Percentiles rank a stretch among this genome's conserved stretches.
phyloP scores from a whole-genome alignment of 2,888 invertebrate genomes.

The Darwinula stevensoni region DNA sequence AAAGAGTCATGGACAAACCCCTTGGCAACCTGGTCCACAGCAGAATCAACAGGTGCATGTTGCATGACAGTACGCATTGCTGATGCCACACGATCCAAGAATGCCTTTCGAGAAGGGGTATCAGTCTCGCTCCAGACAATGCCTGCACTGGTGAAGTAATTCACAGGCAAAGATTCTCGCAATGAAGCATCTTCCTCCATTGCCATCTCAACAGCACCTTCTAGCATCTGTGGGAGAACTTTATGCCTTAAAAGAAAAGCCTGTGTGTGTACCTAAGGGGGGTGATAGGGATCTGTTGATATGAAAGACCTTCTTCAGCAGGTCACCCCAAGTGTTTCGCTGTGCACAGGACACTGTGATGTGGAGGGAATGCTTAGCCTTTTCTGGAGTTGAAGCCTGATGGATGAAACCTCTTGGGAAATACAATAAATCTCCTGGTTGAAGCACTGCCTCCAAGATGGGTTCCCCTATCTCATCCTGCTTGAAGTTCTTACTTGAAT shows the following conservation, averaged over 20 bases:
- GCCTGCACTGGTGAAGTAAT: conserved; percentile 45
- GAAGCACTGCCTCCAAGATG: conserved; percentile 40
- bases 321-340: conserved; percentile 61
- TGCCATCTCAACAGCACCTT: conserved; percentile 39
- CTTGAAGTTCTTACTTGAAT: conserved; percentile 46
- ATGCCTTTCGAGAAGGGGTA: conserved; percentile 12
- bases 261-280: too few species aligned
- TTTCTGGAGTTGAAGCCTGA: conserved; percentile 45
- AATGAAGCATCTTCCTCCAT: conserved; percentile 35
- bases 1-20: conserved; percentile 55
- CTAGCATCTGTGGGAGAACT: conserved; percentile 27
- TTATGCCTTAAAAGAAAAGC: too few species aligned
- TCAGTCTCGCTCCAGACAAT: conserved; percentile 27
- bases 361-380: conserved; percentile 68
- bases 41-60: conserved; percentile 35
- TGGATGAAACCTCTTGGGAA: conserved; percentile 67
- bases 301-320: conserved; percentile 35
- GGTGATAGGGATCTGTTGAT: too few species aligned
- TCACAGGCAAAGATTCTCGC: conserved; percentile 43
- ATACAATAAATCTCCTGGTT: conserved; percentile 70
- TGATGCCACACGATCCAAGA: conserved; percentile 13
- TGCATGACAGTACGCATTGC: conserved; percentile 28
- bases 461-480: conserved; percentile 44
- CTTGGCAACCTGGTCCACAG: conserved; percentile 59
- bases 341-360: conserved; percentile 79